Evolutionary conservation across 53 echinoderm and acorn worm genomes (phyloP), one percentile per base, ranked within the genome.

Genomic region (Echinarachnius parma): DNA sequence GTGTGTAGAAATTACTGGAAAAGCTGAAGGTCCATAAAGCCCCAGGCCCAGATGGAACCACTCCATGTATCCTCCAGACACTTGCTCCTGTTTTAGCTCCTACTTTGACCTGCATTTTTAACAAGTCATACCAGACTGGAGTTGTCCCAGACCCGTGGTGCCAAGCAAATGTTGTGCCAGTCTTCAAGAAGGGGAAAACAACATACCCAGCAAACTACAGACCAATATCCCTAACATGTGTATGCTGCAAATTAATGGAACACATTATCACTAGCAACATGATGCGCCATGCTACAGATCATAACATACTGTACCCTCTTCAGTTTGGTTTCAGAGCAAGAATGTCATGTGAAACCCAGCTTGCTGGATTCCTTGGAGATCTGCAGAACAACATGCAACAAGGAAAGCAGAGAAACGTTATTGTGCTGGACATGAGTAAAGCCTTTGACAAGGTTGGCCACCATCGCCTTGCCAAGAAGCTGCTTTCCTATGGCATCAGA

Each of bases 71-170:
- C 11, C 64, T 64, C 46, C 46, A 64, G 28, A 36, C 18, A 4
- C 32, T 35, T 9, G 42, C 37, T 62, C 62, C 62, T 18, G 62
- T 36, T 23, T 18, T 62, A 4, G 62, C 39, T 18, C 39, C 37
- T 2, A 62, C 37, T 36, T 21, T 62, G 8, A 39, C 39, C 62
- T 62, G 62, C 22, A 62, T 62, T 39, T 62, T 21, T 28, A 37
- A 62, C 36, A 62, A 62, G 62, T 62, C 62, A 15, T 62, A 62
- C 39, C 34, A 4, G 15, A 62, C 62, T 62, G 62, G 62, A 37
- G 27, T 37, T 39, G 4, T 62, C 4, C 62, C 62, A 36, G 62
- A 62, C 21, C 34, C 4, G 62, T 62, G 62, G 62, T 21, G 42
- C 4, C 62, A 62, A 24, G 62, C 62, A 62, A 62, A 62, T 15